Base-by-base conservation (phyloP, 2,113 vertebrate genomes). In the Mesocricetus auratus region DNA sequence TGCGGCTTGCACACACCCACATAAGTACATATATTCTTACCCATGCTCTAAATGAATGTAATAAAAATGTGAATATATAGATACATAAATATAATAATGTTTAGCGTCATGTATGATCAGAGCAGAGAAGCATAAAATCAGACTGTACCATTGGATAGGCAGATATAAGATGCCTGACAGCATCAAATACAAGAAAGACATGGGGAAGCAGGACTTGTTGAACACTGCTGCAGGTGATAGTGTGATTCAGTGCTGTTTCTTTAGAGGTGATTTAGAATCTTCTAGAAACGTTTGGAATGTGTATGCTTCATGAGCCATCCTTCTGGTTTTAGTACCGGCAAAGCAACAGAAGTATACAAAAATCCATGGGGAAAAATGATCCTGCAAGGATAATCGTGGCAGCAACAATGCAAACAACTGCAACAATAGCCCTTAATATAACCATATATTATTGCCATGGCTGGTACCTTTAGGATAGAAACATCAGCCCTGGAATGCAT, bases 291-390 rank as follows among this genome's bases (percentile, higher is more conserved):
- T 33, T 92, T 33, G n/a, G 74, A 91, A 68, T 60, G 3, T 62
- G 36, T n/a, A 2, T 90, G n/a, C n/a, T 79, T 86, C 60, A 50
- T 8, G 39, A 58, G 33, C 11, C 47, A 83, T 26, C 21, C 56
- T 92, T 89, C 31, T 56, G 74, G 29, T 56, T 74, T 97, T 68
- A 90, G 50, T n/a, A 29, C 29, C 16, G 94, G 42, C 21, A 45
- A 92, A 89, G 56, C 36, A 82, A 58, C 36, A 26, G 50, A 56
- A 39, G 39, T 36, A 45, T 45, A 60, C 47, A 94, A 85, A 58
- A 90, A 17, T 62, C 90, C 8, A 58, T 42, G 62, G 31, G 31
- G 78, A 94, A 85, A 53, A 26, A 29, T 53, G 69, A 12, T 19
- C 22, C 77, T 47, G 31, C 42, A 68, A 73, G 13, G 42, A 36